A percentile compares a stretch with the other conserved stretches of the same genome.
Evolutionary conservation across 2,888 invertebrate species (phyloP).

Genomic region (Oxytorus armatus): DNA sequence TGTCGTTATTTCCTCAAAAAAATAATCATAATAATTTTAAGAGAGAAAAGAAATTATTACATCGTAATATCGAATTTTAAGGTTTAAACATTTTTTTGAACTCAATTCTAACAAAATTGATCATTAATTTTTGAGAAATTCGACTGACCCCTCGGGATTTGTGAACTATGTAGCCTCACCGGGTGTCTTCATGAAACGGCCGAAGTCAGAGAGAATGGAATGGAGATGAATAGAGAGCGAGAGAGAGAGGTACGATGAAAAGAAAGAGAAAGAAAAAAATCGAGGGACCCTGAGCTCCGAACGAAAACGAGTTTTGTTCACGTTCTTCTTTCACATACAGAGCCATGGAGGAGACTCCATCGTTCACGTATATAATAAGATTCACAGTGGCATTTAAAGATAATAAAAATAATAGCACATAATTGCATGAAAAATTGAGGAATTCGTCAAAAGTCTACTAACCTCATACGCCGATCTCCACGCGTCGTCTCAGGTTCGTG

Average conservation of each 20-base stretch:
- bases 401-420: too few relatives aligned
- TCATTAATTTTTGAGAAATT: conserved; percentile 32
- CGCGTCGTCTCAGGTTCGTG: conserved; percentile 54
- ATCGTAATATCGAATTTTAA: too few relatives aligned
- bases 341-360: too few relatives aligned
- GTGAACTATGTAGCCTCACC: conserved; percentile 4
- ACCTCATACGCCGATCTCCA: conserved; percentile 56
- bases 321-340: conserved; percentile 39
- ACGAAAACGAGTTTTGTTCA: conserved; percentile 64
- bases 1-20: not conserved
- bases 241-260: conserved; percentile 8
- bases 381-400: too few relatives aligned
- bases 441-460: conserved; percentile 40
- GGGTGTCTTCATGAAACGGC: conserved; percentile 20
- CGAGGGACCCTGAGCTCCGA: conserved; percentile 60
- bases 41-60: not conserved
- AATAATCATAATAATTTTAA: not conserved
- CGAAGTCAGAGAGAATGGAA: conserved; percentile 2
- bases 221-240: not conserved
- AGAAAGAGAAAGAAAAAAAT: conserved; percentile 48
- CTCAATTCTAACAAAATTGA: not conserved
- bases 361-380: too few relatives aligned
- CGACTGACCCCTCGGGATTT: not conserved
- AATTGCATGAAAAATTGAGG: too few relatives aligned
- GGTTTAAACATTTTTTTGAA: too few relatives aligned